phyloP scores from a whole-genome alignment of 2,113 vertebrate species.

The Patagioenas fasciata region DNA sequence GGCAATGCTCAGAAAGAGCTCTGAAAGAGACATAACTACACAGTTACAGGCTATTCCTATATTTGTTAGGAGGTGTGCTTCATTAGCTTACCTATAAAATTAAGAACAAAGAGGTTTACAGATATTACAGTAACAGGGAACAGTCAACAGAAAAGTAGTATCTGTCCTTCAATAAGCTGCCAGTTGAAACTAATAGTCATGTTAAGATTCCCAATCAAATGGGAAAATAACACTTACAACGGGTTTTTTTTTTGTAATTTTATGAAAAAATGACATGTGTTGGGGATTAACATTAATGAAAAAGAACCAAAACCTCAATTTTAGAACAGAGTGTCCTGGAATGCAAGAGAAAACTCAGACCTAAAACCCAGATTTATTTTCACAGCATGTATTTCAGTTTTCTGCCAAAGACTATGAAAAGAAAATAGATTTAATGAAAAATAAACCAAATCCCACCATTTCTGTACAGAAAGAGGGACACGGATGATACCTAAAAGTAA shows the following conservation, averaged over 20 bases:
- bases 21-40: background rate
- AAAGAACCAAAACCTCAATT: background rate
- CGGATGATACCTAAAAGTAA: background rate
- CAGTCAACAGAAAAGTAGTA: background rate
- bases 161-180: background rate
- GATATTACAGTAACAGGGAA: background rate
- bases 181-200: background rate
- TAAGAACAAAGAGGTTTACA: background rate
- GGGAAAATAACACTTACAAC: background rate
- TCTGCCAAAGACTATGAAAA: background rate
- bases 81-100: background rate
- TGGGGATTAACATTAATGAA: background rate
- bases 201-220: background rate
- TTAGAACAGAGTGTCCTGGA: background rate
- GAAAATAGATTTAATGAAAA: background rate
- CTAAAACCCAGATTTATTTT: background rate
- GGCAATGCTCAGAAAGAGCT: background rate
- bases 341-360: background rate
- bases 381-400: background rate
- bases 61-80: background rate
- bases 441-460: background rate
- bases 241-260: background rate
- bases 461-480: background rate
- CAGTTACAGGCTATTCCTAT: background rate
- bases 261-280: background rate